A percentile compares a stretch with the other conserved stretches of the same genome.
Evolutionary conservation across 1,140 invertebrate species (phyloP).

Genomic region (Bemisia tabaci): DNA sequence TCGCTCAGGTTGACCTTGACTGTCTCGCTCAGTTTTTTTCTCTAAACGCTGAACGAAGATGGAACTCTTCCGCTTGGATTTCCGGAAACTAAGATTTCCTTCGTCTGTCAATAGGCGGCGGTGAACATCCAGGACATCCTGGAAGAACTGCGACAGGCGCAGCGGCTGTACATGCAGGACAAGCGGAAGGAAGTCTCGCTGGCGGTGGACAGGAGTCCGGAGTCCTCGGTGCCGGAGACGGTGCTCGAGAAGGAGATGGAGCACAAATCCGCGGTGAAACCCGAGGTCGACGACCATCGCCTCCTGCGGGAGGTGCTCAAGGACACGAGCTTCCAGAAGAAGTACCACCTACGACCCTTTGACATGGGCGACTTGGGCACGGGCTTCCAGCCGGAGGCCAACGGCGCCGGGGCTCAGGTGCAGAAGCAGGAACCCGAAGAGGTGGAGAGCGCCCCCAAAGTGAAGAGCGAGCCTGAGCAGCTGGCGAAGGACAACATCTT

Average conservation of each 20-base stretch:
- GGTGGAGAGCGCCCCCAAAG: slow-evolving; percentile 26
- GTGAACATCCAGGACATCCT: neutral
- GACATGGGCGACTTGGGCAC: slow-evolving; percentile 40
- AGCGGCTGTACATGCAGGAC: slow-evolving; percentile 13
- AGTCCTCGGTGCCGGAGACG: slow-evolving; percentile 1
- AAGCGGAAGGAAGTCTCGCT: slow-evolving; percentile 11
- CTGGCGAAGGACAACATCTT: slow-evolving; percentile 2
- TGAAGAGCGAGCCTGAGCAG: neutral
- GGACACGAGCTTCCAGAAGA: slow-evolving; percentile 68
- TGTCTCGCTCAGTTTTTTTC: too few species aligned
- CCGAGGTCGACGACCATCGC: slow-evolving; percentile 47
- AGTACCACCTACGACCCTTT: slow-evolving; percentile 61
- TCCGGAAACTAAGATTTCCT: too few species aligned
- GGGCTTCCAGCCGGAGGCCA: slow-evolving; percentile 37
- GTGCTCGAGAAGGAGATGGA: slow-evolving; percentile 10
- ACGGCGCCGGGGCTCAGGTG: slow-evolving; percentile 38
- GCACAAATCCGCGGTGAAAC: slow-evolving; percentile 8
- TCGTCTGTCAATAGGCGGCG: too few species aligned
- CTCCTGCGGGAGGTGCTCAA: slow-evolving; percentile 62
- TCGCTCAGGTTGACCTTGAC: too few species aligned
- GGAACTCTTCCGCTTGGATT: too few species aligned
- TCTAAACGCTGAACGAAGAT: too few species aligned
- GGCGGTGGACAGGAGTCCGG: slow-evolving; percentile 15
- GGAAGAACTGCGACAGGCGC: neutral
- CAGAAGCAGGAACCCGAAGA: slow-evolving; percentile 31